These are phyloP conservation scores for Scaptomyza caliginosa DNA, from an alignment of 2,888 invertebrate species.

Conservation along the genomic window DNA sequence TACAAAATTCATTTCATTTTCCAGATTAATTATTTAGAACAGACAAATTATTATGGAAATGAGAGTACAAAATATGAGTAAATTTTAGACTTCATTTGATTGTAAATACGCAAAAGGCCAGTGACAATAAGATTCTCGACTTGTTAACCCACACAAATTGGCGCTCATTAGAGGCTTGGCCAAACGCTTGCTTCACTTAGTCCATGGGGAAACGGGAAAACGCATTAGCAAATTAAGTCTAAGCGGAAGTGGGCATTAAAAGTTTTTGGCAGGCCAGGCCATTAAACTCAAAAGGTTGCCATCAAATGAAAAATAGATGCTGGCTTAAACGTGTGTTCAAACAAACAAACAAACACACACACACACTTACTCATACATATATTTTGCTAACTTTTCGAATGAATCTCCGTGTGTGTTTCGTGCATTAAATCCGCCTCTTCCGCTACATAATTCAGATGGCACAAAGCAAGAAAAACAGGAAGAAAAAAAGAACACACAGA, in stretches of 20 bases:
- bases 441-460: constrained; percentile 71
- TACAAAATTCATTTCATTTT: not conserved
- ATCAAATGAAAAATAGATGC: constrained; percentile 65
- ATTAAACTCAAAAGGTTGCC: constrained; percentile 61
- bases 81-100: constrained; percentile 2
- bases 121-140: not conserved
- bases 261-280: constrained; percentile 47
- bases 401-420: constrained; percentile 55
- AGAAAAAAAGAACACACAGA: constrained; percentile 34
- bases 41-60: too few species aligned
- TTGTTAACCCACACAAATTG: constrained; percentile 46
- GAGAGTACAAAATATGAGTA: too few species aligned
- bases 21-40: not conserved
- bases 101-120: constrained; percentile 10
- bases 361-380: not conserved
- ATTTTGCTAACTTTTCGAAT: constrained; percentile 29
- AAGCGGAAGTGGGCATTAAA: constrained; percentile 64
- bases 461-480: constrained; percentile 35
- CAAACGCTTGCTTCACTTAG: constrained; percentile 29
- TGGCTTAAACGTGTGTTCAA: constrained; percentile 49
- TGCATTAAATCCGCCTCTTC: constrained; percentile 68
- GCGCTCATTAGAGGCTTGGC: constrained; percentile 55
- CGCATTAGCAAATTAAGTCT: constrained; percentile 69
- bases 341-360: constrained; percentile 8
- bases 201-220: constrained; percentile 33